phyloP scores from a whole-genome alignment of 2,888 invertebrate genomes.

The Odontothrips loti region DNA sequence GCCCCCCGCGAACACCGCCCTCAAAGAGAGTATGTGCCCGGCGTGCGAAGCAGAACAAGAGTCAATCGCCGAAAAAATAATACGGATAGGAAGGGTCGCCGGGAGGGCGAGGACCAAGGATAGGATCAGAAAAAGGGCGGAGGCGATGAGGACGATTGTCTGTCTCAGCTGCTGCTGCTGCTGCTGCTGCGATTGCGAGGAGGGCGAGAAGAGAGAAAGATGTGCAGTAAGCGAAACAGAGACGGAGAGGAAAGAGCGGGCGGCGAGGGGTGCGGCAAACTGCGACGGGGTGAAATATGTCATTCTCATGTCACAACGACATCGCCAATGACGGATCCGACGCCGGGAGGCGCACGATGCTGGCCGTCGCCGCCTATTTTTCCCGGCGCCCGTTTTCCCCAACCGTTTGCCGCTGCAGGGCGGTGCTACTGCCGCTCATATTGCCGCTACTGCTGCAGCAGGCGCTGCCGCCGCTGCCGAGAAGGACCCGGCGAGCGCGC shows the following conservation, averaged over 20 bases:
- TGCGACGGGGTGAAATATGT: conserved; percentile 18
- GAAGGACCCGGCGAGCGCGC: too few relatives aligned
- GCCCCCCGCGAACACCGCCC: too few relatives aligned
- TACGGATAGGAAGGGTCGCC: too few relatives aligned
- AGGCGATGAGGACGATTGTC: background rate
- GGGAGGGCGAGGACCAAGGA: too few relatives aligned
- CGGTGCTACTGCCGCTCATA: background rate
- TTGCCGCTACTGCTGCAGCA: background rate
- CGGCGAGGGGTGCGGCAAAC: background rate
- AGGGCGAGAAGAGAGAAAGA: background rate
- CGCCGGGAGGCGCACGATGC: background rate
- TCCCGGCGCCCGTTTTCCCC: background rate
- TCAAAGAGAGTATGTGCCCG: too few relatives aligned
- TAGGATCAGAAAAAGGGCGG: background rate
- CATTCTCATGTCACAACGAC: conserved; percentile 2
- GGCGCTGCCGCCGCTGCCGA: too few relatives aligned
- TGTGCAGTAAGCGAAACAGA: background rate
- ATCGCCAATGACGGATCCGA: background rate
- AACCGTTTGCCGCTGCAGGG: background rate
- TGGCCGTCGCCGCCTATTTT: background rate
- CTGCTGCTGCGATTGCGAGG: background rate
- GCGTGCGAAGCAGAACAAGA: too few relatives aligned
- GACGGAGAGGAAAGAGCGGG: background rate
- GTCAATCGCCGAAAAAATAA: too few relatives aligned
- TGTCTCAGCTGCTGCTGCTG: background rate